Evolutionary conservation across 2,888 invertebrate genomes (phyloP), one percentile per base, ranked within the genome.

Genomic region (Dicranocentrus wangi): DNA sequence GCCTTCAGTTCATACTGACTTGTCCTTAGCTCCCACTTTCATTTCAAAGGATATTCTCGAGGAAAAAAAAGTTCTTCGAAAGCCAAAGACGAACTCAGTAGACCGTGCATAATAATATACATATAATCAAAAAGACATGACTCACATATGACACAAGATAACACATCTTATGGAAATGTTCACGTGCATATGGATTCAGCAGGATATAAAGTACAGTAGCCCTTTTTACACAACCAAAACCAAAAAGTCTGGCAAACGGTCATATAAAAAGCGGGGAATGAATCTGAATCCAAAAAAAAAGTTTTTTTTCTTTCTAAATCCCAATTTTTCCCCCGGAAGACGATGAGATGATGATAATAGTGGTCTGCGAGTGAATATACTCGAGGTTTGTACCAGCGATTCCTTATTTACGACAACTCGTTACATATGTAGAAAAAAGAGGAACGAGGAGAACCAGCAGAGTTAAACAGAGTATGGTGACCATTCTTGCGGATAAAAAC

Each of bases 81-180:
- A 69, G 43, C 39, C 53, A n/a, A 58, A 53, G 39, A 53, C 17
- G 42, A 42, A 28, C 7, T 71, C 77, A 77, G 13, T 47, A 71
- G 78, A 78, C 70, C 78, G 78, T 78, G 32, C 43, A 70, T 65
- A 70, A 78, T 78, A 78, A 71, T 78, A 78, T 71, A 65, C 70
- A 78, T 78, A 78, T 60, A 78, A 71, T 70, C 78, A 78, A 63
- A 78, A 71, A 42, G 78, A 42, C 63, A 51, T 78, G 55, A 78
- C 69, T 77, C 69, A 77, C 63, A 70, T 61, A 70, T 42, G 69
- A 69, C 61, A 68, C 58, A 27, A 61, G 47, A 10, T 2, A 5
- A 39, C 25, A 63, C 28, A 19, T n/a, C n/a, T n/a, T 17, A 39
- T 39, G 42, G 39, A n/a, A n/a, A 47, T 47, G 42, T 42, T 10